Evolutionary conservation across 2,888 invertebrate genomes (phyloP).

Genomic region (Melinaea marsaeus): DNA sequence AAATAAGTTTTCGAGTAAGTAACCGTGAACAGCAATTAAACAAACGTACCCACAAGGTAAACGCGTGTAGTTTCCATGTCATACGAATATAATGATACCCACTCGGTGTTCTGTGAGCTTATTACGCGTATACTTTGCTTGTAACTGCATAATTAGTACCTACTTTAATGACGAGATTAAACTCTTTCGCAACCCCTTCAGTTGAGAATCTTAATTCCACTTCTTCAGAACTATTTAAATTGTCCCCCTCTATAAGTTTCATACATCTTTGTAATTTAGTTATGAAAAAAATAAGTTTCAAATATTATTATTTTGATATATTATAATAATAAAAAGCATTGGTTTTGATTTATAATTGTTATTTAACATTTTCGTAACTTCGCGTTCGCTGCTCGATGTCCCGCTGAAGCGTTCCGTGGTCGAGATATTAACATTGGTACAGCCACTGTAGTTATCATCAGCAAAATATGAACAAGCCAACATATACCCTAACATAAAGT

Average conservation of each 20-base stretch:
- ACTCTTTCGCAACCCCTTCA: constrained; percentile 1
- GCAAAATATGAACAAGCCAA: constrained; percentile 25
- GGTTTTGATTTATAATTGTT: constrained; percentile 13
- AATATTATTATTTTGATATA: no score
- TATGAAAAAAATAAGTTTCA: background rate
- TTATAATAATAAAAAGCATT: background rate
- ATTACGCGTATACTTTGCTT: constrained; percentile 1
- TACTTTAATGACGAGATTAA: constrained; percentile 6
- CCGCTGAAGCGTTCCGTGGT: constrained; percentile 58
- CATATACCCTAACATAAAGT: constrained; percentile 45
- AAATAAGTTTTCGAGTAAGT: no score
- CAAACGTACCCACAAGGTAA: no score
- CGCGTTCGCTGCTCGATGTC: constrained; percentile 46
- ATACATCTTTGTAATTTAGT: background rate
- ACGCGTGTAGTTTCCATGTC: background rate
- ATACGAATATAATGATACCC: background rate
- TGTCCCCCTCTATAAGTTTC: background rate
- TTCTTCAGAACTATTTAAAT: constrained; percentile 9
- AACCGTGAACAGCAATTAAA: no score
- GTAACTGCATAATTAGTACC: background rate
- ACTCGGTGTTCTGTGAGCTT: constrained; percentile 2
- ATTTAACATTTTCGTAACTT: constrained; percentile 25
- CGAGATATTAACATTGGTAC: constrained; percentile 72
- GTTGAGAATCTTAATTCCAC: background rate
- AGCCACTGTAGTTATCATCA: constrained; percentile 34